Evolutionary conservation across 2,797 vertebrate species (phyloP), one percentile per base, ranked within the genome.

Genomic region (Tapirus indicus): DNA sequence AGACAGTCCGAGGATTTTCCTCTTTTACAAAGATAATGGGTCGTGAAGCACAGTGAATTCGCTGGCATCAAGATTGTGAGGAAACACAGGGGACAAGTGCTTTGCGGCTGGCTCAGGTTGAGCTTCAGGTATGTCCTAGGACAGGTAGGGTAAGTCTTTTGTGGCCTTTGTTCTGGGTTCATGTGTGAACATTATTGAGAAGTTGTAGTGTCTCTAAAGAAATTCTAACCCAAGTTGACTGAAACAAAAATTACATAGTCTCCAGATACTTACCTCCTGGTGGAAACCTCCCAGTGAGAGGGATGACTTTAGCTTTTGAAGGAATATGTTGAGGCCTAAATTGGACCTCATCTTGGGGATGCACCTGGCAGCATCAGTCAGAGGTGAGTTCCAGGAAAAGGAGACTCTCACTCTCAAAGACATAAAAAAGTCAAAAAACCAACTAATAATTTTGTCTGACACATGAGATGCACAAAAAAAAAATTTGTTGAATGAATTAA

Each of bases 401-500:
- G 23, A 90, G 52, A 91, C 3, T 25, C 27, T 77, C n/a, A 23
- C 21, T 92, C 88, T 92, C 69, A 74, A 47, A 90, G 52, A 41
- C 18, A 75, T 52, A 47, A 88, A 82, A 85, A 86, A 35, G 7
- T 72, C 32, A 85, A 13, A 93, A 80, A 95, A 95, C 69, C 52
- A 74, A 32, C 18, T 78, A n/a, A 54, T 60, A 2, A 4, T 66
- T 75, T 0, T 79, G 9, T 66, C 23, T 78, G 52, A 92, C 75
- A 74, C 71, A 49, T 49, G 47, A 25, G 29, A 38, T 82, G 12
- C 23, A 74, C 20, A 38, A 49, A 17, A 72, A 38, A 89, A 92
- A 25, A 16, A 52, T 60, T 75, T 62, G 38, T 60, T 64, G 35
- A 82, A 64, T 71, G 11, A 82, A 82, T 17, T 54, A 35, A 38